Conservation (phyloP, 2,888 invertebrate species). For the Lingula anatina region DNA sequence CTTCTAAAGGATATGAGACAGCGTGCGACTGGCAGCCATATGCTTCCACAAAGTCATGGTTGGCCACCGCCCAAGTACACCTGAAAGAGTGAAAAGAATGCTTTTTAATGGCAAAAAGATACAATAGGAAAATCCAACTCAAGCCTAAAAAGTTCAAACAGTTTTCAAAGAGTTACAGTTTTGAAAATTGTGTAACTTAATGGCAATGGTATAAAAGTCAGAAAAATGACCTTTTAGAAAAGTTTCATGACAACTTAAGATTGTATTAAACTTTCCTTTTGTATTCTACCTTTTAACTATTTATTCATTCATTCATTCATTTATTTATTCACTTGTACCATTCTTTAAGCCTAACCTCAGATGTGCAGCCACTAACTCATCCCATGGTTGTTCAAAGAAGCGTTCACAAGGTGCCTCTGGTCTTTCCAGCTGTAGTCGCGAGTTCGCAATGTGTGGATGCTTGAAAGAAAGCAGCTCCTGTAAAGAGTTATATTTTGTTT, state of each 20-base stretch:
- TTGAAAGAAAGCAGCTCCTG: conserved; percentile 52
- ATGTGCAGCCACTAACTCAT: conserved; percentile 71
- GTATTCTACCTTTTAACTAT: too few relatives aligned
- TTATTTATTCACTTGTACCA: too few relatives aligned
- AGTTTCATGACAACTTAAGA: too few relatives aligned
- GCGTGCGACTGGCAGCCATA: conserved; percentile 74
- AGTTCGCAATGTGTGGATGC: conserved; percentile 68
- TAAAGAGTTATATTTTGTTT: conserved; percentile 6
- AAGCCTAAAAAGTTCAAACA: too few relatives aligned
- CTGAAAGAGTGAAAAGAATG: conserved; percentile 63
- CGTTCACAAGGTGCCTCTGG: conserved; percentile 69
- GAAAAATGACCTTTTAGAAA: too few relatives aligned
- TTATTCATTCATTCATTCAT: too few relatives aligned
- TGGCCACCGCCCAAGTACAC: conserved; percentile 56
- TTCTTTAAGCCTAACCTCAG: conserved; percentile 65
- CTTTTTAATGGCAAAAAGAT: conserved; percentile 71
- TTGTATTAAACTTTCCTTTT: too few relatives aligned
- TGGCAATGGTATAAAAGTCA: too few relatives aligned
- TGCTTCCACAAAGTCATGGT: conserved; percentile 59
- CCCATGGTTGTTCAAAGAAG: conserved; percentile 67
- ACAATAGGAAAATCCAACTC: too few relatives aligned
- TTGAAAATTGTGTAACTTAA: too few relatives aligned
- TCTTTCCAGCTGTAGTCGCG: conserved; percentile 63
- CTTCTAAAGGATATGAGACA: too few relatives aligned
- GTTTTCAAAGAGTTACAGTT: too few relatives aligned